A percentile compares a stretch with the other conserved stretches of the same genome.
Evolutionary conservation across 92 coral and sea anemone species (phyloP).

Genomic region (Palythoa caribaeorum): DNA sequence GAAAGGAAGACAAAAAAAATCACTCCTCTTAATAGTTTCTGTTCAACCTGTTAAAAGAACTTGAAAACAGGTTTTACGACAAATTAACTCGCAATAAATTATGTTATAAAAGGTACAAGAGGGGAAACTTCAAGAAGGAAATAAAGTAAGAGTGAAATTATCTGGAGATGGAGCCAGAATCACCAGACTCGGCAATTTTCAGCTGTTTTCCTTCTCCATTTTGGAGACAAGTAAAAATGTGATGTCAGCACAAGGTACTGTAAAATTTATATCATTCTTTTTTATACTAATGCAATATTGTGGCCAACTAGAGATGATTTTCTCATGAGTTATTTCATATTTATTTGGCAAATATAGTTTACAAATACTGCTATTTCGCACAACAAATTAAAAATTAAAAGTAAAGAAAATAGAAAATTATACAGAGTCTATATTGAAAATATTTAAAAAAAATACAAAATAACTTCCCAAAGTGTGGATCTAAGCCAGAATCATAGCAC

Average conservation of each 20-base stretch:
- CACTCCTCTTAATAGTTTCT: neutral
- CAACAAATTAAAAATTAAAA: neutral
- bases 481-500: neutral
- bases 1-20: neutral
- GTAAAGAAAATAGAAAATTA: neutral
- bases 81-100: neutral
- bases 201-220: constrained; percentile 8
- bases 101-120: neutral
- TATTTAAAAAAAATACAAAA: neutral
- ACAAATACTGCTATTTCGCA: neutral
- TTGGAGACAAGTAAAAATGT: constrained; percentile 6
- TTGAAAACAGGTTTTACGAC: neutral
- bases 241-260: constrained; percentile 24
- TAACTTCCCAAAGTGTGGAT: neutral
- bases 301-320: constrained; percentile 5
- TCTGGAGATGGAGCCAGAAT: constrained; percentile 11
- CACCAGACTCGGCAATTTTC: constrained; percentile 4
- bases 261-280: neutral
- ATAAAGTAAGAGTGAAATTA: constrained; percentile 5
- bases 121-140: neutral
- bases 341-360: neutral
- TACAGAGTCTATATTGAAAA: neutral
- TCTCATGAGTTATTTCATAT: constrained; percentile 6
- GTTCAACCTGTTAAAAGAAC: no score
- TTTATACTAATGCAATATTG: neutral